Conservation (phyloP, 2,888 invertebrate genomes). For the Dynastes hyllus region DNA sequence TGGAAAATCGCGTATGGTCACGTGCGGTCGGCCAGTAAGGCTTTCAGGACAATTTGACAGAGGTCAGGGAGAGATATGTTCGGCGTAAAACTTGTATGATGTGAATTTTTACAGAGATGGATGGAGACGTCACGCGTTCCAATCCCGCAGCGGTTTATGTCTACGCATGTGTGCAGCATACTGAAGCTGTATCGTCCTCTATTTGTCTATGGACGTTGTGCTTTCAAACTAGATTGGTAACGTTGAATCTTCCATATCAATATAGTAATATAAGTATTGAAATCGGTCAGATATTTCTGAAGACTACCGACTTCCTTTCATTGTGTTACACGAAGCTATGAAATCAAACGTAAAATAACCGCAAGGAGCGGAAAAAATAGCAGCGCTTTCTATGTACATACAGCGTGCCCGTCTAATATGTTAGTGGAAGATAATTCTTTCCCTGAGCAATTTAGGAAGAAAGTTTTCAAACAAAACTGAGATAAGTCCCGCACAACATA, state of each 20-base stretch:
- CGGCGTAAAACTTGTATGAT: slow-evolving; percentile 50
- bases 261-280: background rate
- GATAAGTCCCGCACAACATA: too few species aligned
- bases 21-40: slow-evolving; percentile 11
- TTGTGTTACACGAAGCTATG: too few species aligned
- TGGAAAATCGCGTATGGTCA: slow-evolving; percentile 17
- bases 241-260: background rate
- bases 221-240: background rate
- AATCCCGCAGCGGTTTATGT: slow-evolving; percentile 27
- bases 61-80: slow-evolving; percentile 46
- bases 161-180: slow-evolving; percentile 22
- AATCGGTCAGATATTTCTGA: too few species aligned
- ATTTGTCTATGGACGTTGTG: background rate
- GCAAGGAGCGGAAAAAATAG: too few species aligned
- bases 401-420: too few species aligned
- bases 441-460: too few species aligned
- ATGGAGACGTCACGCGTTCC: slow-evolving; percentile 7
- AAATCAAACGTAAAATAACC: too few species aligned
- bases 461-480: too few species aligned
- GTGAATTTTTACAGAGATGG: slow-evolving; percentile 40
- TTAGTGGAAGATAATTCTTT: too few species aligned
- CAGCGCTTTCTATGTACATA: too few species aligned
- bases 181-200: slow-evolving; percentile 18
- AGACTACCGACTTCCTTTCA: too few species aligned
- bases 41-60: slow-evolving; percentile 45